Evolutionary conservation across 2,113 vertebrate genomes (phyloP), one percentile per base, ranked within the genome.

Genomic region (Phocoena sinus): DNA sequence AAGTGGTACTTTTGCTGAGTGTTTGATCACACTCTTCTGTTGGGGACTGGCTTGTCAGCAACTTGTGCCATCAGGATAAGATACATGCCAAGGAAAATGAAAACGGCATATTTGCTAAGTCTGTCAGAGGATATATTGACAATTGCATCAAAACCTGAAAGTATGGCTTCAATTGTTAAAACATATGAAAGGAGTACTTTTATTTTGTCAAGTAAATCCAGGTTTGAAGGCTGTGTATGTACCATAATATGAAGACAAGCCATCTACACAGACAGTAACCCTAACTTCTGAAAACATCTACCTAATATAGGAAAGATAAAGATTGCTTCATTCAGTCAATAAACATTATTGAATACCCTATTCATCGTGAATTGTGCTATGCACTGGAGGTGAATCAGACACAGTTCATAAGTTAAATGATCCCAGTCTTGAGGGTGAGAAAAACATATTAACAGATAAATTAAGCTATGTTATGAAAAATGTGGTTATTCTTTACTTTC

Each of bases 21-120:
- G 58, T 96, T 95, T 96, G 97, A 97, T 96, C 81, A 89, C 20
- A 86, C 28, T 81, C 89, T 94, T 91, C 60, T 87, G 71, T 89
- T 18, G 31, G 56, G 68, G 28, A 89, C 28, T 47, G 9, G 11
- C 81, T 89, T 95, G 89, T 96, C 95, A 96, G 93, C 2, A 50
- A n/a, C 77, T 92, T 71, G 50, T 93, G 77, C 36, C 81, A 83
- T 91, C 94, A 91, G 58, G 68, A 77, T 97, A 91, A 97, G 84
- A 89, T 70, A 11, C 28, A 82, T 89, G 88, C 41, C 94, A 97
- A 71, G 58, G 21, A 91, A 96, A 93, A 97, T 38, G 60, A 74
- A 96, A 92, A 93, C 12, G 5, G 56, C 20, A 1, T 80, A 56
- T 94, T 88, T 85, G 36, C 84, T 96, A 95, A 96, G 81, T 28